phyloP scores from a whole-genome alignment of 1,140 invertebrate species.

The Neodiprion pinetum region DNA sequence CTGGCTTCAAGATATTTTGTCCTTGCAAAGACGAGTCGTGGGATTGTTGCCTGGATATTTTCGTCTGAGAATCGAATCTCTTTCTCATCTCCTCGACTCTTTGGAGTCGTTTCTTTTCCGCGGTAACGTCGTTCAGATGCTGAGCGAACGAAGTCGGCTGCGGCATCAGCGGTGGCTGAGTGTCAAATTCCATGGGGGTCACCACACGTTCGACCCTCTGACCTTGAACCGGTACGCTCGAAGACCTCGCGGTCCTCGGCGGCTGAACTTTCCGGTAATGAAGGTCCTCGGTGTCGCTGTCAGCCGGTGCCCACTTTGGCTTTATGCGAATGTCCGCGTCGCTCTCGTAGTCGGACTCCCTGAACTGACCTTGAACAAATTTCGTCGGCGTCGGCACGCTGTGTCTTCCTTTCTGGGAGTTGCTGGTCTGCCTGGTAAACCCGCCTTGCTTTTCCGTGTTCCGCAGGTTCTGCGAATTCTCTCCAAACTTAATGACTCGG shows the following conservation, averaged over 20 bases:
- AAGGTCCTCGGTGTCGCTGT: conserved; percentile 65
- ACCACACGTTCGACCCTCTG: conserved; percentile 59
- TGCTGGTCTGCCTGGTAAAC: conserved; percentile 52
- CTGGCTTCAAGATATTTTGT: conserved; percentile 58
- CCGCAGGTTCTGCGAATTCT: conserved; percentile 49
- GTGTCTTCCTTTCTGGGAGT: conserved; percentile 51
- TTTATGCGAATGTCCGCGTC: conserved; percentile 70
- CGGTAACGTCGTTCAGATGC: conserved; percentile 27
- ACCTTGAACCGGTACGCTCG: conserved; percentile 57
- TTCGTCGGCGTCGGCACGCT: conserved; percentile 68
- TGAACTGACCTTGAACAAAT: conserved; percentile 72
- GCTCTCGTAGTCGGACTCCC: conserved; percentile 77
- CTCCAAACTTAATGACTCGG: conserved; percentile 71
- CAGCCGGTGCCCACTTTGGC: conserved; percentile 68
- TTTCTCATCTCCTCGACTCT: conserved; percentile 51
- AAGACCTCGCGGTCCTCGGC: conserved; percentile 55
- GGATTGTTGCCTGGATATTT: conserved; percentile 35
- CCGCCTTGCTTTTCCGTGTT: conserved; percentile 41
- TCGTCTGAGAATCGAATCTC: conserved; percentile 39
- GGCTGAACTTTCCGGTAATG: conserved; percentile 69
- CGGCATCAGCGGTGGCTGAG: conserved; percentile 60
- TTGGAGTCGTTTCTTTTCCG: conserved; percentile 49
- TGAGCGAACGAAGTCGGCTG: conserved; percentile 35
- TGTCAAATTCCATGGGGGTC: conserved; percentile 70
- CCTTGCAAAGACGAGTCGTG: conserved; percentile 33